These are phyloP conservation scores for Papilio protenor DNA, from an alignment of 2,888 invertebrate genomes.

Conservation along the genomic window DNA sequence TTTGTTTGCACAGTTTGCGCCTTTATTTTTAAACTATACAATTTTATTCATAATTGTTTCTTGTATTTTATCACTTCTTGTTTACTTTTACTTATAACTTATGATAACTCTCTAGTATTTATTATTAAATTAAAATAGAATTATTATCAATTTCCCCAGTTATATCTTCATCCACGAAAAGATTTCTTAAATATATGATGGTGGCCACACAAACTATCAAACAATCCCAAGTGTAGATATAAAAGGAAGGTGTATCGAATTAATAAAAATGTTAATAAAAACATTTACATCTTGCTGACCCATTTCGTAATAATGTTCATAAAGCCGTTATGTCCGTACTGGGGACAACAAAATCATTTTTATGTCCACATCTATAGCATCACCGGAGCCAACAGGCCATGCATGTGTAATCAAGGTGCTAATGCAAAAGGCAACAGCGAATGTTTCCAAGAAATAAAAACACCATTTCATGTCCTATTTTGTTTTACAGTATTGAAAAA, in stretches of 20 bases:
- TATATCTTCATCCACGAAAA: background rate
- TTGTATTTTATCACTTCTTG: background rate
- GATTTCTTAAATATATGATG: background rate
- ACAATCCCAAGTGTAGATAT: background rate
- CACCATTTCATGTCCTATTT: constrained; percentile 11
- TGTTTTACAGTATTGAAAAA: background rate
- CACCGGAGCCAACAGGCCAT: constrained; percentile 22
- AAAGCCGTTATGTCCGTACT: constrained; percentile 10
- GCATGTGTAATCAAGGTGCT: constrained; percentile 36
- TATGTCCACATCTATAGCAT: constrained; percentile 23
- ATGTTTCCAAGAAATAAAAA: constrained; percentile 1
- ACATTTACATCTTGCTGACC: background rate
- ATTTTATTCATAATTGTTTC: constrained; percentile 20
- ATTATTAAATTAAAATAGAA: background rate
- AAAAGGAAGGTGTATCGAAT: background rate
- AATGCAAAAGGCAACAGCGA: constrained; percentile 16
- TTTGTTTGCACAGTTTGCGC: constrained; percentile 36
- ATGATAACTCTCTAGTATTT: background rate
- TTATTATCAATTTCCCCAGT: background rate
- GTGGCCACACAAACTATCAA: background rate
- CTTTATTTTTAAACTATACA: constrained; percentile 38
- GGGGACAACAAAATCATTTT: constrained; percentile 29
- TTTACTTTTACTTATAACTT: background rate
- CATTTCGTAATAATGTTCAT: constrained; percentile 5
- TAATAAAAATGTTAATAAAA: constrained; percentile 3